Evolutionary conservation across 92 coral and sea anemone species (phyloP), one percentile per base, ranked within the genome.

Genomic region (Isaurus tuberculatus): DNA sequence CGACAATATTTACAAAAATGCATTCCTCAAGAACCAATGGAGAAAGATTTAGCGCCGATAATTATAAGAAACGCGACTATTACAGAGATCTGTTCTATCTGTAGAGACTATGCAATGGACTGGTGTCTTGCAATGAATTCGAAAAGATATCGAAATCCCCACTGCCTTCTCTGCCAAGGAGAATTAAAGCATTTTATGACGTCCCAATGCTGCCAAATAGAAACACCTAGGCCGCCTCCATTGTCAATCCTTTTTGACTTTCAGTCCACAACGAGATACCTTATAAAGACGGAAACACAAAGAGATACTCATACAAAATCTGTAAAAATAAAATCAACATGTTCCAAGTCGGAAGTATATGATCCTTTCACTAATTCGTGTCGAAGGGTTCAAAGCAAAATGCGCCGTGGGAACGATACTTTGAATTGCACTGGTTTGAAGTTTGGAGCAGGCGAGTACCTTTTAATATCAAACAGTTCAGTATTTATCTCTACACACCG

Each of bases 161-260:
- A 77, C 49, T 77, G 82, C 58, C 67, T 77, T 5, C 82, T 77
- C 7, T 77, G 82, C 70, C 67, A 34, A 11, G 82, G 82, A 20
- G 70, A 77, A 22, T 5, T 32, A 55, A 22, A 25, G 20, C 22
- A 32, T 34, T 77, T 77, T 20, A n/a, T 42, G 6, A 70, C 34
- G 25, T 77, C 82, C 2, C 5, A 34, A 6, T 77, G 82, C 34
- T 77, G 82, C 53, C n/a, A 10, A 0, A 2, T 4, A 11, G 8
- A 58, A 11, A 2, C 1, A 1, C 82, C 82, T 34, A 15, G 9
- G 4, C 36, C 22, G 19, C 82, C 82, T 25, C 82, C 70, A 19
- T 40, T 77, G 15, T 20, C 82, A 22, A 20, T 77, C 32, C 26
- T 77, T 9, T 77, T 77, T 61, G 82, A 77, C 23, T 77, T 77